phyloP scores from a whole-genome alignment of 1,140 invertebrate species.

The Trichomalopsis sarcophagae region DNA sequence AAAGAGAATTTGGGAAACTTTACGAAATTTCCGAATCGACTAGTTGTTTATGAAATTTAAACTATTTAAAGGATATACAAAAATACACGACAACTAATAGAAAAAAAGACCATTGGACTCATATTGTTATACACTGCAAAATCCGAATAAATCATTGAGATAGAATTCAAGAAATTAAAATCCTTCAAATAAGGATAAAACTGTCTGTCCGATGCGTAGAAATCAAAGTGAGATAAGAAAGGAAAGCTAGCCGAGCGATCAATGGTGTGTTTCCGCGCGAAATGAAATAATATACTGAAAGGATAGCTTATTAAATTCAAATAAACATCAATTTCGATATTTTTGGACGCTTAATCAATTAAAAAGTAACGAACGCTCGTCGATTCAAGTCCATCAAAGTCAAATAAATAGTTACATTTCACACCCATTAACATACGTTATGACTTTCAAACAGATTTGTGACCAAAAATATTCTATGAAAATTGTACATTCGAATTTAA shows the following conservation, averaged over 20 bases:
- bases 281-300: conserved; percentile 18
- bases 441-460: neutral
- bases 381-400: neutral
- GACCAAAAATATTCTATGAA: neutral
- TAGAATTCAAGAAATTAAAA: conserved; percentile 8
- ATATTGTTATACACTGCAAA: neutral
- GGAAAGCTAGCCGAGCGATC: neutral
- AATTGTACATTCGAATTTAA: neutral
- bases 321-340: conserved; percentile 21
- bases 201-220: conserved; percentile 39
- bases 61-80: conserved; percentile 1
- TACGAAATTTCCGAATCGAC: neutral
- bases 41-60: neutral
- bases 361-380: neutral
- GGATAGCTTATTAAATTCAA: neutral
- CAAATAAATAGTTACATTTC: neutral
- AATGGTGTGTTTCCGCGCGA: neutral
- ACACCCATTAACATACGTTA: neutral
- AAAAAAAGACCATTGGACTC: neutral
- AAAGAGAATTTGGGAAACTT: conserved; percentile 21
- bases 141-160: neutral
- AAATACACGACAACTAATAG: neutral
- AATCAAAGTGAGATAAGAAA: conserved; percentile 18
- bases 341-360: neutral
- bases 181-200: neutral